These are phyloP conservation scores for Otolemur garnettii DNA, from an alignment of 2,113 vertebrate species.

Conservation along the genomic window DNA sequence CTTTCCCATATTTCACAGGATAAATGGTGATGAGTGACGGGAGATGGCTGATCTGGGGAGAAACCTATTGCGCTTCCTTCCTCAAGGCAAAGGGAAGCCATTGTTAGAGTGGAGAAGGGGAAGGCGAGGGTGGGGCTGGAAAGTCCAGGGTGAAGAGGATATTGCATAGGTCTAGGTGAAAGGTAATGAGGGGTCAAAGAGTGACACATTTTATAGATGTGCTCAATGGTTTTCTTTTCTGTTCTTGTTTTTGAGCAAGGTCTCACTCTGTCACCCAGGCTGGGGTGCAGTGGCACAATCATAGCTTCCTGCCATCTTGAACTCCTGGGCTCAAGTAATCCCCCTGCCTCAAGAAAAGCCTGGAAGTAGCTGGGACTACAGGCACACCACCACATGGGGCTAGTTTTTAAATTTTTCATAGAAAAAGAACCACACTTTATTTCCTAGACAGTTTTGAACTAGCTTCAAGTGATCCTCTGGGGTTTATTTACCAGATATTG, in stretches of 20 bases:
- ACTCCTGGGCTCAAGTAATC: too few species aligned
- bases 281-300: too few species aligned
- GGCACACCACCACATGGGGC: too few species aligned
- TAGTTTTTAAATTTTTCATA: too few species aligned
- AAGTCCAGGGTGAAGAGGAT: not conserved
- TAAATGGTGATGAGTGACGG: not conserved
- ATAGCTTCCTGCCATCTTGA: too few species aligned
- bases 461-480: not conserved
- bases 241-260: too few species aligned
- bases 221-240: not conserved
- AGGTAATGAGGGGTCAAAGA: not conserved
- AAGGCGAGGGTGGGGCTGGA: not conserved
- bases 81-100: not conserved
- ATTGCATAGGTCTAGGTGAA: too few species aligned
- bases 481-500: constrained; percentile 71
- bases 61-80: not conserved
- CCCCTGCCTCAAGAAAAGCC: too few species aligned
- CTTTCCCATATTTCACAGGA: not conserved
- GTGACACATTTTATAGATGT: not conserved
- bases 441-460: too few species aligned
- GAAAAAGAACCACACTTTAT: too few species aligned
- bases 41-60: not conserved
- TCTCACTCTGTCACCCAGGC: too few species aligned
- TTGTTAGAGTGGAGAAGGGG: not conserved
- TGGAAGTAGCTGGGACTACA: too few species aligned